Evolutionary conservation across 2,113 vertebrate species (phyloP), one percentile per base, ranked within the genome.

Genomic region (Nestor notabilis): DNA sequence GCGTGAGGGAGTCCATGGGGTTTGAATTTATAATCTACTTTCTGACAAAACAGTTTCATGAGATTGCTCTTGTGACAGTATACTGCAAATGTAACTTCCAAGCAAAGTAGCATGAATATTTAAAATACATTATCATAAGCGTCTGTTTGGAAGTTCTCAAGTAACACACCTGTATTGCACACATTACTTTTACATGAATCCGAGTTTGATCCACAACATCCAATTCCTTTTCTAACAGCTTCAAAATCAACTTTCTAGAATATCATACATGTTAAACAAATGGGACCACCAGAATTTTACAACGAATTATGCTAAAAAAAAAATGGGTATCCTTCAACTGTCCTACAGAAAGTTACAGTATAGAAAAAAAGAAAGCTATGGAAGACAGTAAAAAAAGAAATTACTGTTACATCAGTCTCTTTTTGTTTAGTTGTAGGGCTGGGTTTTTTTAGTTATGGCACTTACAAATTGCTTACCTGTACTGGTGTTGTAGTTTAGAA

Each of bases 91-190:
- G 72, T 13, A 31, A 89, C 91, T 87, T 92, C n/a, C 46, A 82
- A 84, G 74, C 27, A 87, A 95, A 91, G 35, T 55, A 84, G 24
- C 29, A 82, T 78, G 14, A 74, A 56, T 93, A 82, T 93, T 87
- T 93, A 66, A 87, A 91, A 82, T 82, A 66, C 0, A 0, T 7
- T 85, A 19, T 70, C 37, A 35, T 60, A 81, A 87, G 13, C 11
- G 31, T 84, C 49, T 76, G 0, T 58, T 84, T 75, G n/a, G 24
- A 87, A 70, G 14, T 56, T 87, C 41, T 78, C 21, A 78, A 66
- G 49, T 82, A 52, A 63, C 47, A 20, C 12, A 72, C 24, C 21
- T 75, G 35, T 56, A 43, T 53, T 74, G 11, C 9, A 25, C 33
- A 15, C 11, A 84, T 82, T 84, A 84, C 50, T 81, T 89, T 52